Evolutionary conservation across 2,113 vertebrate genomes (phyloP), one percentile per base, ranked within the genome.

Genomic region (Astur gentilis): DNA sequence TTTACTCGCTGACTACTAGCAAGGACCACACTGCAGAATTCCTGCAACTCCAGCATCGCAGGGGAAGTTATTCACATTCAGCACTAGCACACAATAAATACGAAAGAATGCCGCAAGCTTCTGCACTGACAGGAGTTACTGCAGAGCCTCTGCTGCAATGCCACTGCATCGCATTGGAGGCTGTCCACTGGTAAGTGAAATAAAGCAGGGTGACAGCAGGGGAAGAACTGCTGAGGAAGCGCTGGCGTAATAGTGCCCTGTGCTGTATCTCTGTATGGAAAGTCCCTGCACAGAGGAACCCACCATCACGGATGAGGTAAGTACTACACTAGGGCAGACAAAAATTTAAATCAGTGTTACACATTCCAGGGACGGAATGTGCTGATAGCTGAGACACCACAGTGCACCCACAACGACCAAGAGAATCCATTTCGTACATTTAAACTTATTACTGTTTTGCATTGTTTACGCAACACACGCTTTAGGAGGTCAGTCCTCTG

Each of bases 71-170:
- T 67, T 93, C 70, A 26, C 50, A 67, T 54, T 85, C 78, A 78
- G 77, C 5, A 6, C 54, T 17, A 71, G 71, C 1, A 0, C 42
- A 66, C 29, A 19, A 6, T 52, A 31, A 23, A 6, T 52, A 31
- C 14, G 11, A 55, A 83, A 87, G 60, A 18, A 20, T 13, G 82
- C 70, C 2, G 1, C 89, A 93, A 55, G 64, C 78, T 65, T 78
- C 84, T 61, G 54, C 73, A 34, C 73, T 62, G 76, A 47, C 44
- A 77, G 78, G 13, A 89, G 66, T 55, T 91, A 49, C 87, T 92
- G 94, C 91, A 70, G 75, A 84, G 49, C 32, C 58, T 57, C 60
- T 93, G 96, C 96, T 95, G 95, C 96, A 95, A 27, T 60, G 89
- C 23, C 54, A n/a, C 77, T 96, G 87, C 79, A 76, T 50, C 58